Evolutionary conservation across 1,140 invertebrate species (phyloP), one percentile per base, ranked within the genome.

Genomic region (Pachyrhynchus sulphureomaculatus): DNA sequence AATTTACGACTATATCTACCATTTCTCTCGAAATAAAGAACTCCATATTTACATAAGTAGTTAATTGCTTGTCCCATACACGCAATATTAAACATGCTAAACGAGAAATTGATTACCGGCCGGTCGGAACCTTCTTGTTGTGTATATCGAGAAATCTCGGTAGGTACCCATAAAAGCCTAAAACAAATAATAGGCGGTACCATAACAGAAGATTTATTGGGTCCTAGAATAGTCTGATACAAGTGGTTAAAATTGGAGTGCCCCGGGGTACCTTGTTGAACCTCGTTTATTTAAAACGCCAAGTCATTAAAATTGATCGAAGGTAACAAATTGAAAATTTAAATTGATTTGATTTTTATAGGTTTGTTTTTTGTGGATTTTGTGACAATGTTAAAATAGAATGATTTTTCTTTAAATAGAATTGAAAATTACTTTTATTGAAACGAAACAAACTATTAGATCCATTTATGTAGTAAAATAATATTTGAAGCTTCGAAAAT

Each of bases 171-270:
- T 59, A 51, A 49, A 41, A 59, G 48, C 45, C 42, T 13, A 59
- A 58, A 59, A 51, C 57, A 59, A 59, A 59, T 59, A 59, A 59
- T 51, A 59, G 57, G 57, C 45, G 57, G 57, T 44, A 51, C 57
- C 57, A 52, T 59, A 51, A 44, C 21, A 9, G 57, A 59, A 51
- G 57, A 59, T 59, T 59, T 59, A 59, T 59, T 49, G 48, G 45
- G 37, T 44, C 13, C 47, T 52, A 52, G 48, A 42, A 41, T 29
- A 15, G 44, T 4, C 44, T 26, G 21, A 26, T n/a, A 4, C 9
- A 23, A 12, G 44, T 29, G n/a, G 23, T 24, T n/a, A 47, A 29
- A 32, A 47, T 47, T 24, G 15, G 21, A 47, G 21, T 13, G 21
- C 44, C 44, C 6, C 44, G 15, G 39, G 39, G 18, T 42, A 42